Conservation (phyloP, 2,888 invertebrate genomes). For the Apotomis betuletana region DNA sequence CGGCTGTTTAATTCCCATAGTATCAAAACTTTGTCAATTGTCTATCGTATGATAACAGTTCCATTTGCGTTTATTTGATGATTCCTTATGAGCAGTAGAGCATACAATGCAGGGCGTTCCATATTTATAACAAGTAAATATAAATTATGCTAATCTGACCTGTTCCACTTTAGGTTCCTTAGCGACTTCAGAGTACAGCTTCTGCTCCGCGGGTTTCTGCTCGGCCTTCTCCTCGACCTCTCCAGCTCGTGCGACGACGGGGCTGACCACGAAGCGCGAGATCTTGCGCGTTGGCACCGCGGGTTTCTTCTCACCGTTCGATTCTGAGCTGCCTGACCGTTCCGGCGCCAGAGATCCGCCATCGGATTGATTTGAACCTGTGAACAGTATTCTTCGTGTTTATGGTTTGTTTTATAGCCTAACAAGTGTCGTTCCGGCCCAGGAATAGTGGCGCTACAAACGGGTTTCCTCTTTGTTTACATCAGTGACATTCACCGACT, state of each 20-base stretch:
- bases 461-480: too few relatives aligned
- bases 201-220: slow-evolving; percentile 29
- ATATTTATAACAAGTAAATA: too few relatives aligned
- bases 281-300: slow-evolving; percentile 87
- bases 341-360: slow-evolving; percentile 71
- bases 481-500: too few relatives aligned
- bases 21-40: too few relatives aligned
- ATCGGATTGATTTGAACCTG: slow-evolving; percentile 79
- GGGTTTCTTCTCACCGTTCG: slow-evolving; percentile 72
- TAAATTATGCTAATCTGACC: slow-evolving; percentile 1
- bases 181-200: slow-evolving; percentile 45
- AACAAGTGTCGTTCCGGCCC: too few relatives aligned
- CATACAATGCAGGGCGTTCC: too few relatives aligned
- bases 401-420: neutral
- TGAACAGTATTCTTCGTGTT: neutral
- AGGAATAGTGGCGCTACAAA: too few relatives aligned
- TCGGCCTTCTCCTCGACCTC: slow-evolving; percentile 12
- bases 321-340: slow-evolving; percentile 71
- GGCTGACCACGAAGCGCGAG: slow-evolving; percentile 92
- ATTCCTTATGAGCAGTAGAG: too few relatives aligned
- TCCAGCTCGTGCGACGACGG: slow-evolving; percentile 85
- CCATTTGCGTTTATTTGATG: too few relatives aligned
- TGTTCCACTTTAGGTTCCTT: slow-evolving; percentile 52
- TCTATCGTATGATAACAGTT: too few relatives aligned
- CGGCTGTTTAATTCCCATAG: too few relatives aligned